Base-by-base conservation (phyloP, 2,113 vertebrate genomes). In the Dascyllus trimaculatus region DNA sequence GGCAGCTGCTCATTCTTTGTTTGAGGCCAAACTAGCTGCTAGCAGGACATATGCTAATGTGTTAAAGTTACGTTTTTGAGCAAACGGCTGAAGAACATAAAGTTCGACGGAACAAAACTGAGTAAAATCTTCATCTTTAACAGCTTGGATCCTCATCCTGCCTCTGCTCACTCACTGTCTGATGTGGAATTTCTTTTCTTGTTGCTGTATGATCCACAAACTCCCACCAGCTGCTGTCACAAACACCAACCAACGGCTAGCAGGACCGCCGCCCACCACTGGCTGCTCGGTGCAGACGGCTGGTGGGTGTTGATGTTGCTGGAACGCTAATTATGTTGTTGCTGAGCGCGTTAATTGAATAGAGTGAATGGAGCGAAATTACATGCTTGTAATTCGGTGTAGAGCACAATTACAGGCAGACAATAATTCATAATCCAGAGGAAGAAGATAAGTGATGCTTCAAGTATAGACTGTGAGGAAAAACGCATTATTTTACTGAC, bases 221-320 rank as follows among this genome's bases (percentile, higher is more conserved):
- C 85, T 38, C 87, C 82, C 83, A 84, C 83, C 75, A 51, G 72
- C 86, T 73, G 84, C 85, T 84, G 89, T 87, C 79, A 87, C 63
- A 38, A 24, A 70, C 70, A 80, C n/a, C n/a, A n/a, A n/a, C n/a
- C n/a, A 29, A 2, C 3, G 29, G 85, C 85, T 84, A 88, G 86
- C 80, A 86, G 32, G n/a, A 70, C 70, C 79, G 58, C 82, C 51
- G 48, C 45, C 21, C 69, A 22, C 26, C 62, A 82, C 80, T 77
- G 85, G 85, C 26, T 65, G 78, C 5, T 54, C 10, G 45, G 45
- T 57, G 68, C 69, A 62, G 67, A 82, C 7, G 57, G 40, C 80
- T 11, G 74, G 70, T 88, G 76, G 81, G 76, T 64, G 82, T 82
- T 80, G 75, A 77, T 82, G 82, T 78, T 75, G 78, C 81, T 60